Percentiles rank a stretch among this genome's conserved stretches.
Evolutionary conservation across 2,113 vertebrate genomes (phyloP).

Genomic region (Peromyscus maniculatus): DNA sequence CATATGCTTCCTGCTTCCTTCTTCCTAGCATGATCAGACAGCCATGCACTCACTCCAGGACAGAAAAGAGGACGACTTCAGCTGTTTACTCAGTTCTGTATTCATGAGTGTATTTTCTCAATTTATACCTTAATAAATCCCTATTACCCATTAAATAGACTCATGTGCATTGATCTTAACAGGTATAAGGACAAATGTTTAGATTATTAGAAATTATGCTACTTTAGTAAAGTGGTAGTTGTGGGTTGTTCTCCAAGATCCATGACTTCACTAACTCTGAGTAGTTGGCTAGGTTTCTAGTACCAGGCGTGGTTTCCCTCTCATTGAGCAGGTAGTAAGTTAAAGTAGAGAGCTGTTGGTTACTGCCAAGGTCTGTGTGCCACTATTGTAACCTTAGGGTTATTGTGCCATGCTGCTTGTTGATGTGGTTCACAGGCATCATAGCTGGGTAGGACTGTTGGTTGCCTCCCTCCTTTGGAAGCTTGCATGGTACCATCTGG

Average conservation of each 20-base stretch:
- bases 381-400: not conserved
- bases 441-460: not conserved
- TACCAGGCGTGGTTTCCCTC: not conserved
- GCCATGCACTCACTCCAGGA: too few relatives aligned
- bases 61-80: too few relatives aligned
- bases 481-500: not conserved
- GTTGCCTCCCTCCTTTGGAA: not conserved
- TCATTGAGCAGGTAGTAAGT: not conserved
- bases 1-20: too few relatives aligned
- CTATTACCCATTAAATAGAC: too few relatives aligned
- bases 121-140: too few relatives aligned
- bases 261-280: not conserved
- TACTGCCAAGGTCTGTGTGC: not conserved
- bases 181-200: not conserved
- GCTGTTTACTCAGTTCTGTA: too few relatives aligned
- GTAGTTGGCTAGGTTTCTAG: not conserved
- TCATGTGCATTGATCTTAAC: too few relatives aligned
- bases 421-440: not conserved
- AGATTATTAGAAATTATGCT: not conserved
- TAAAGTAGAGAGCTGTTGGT: not conserved
- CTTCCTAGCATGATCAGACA: too few relatives aligned
- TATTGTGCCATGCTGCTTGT: not conserved
- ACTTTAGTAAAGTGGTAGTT: not conserved
- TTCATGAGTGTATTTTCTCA: too few relatives aligned
- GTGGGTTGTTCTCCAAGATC: not conserved